These are phyloP conservation scores for Zaprionus taronus DNA, from an alignment of 1,140 invertebrate species.

Conservation along the genomic window DNA sequence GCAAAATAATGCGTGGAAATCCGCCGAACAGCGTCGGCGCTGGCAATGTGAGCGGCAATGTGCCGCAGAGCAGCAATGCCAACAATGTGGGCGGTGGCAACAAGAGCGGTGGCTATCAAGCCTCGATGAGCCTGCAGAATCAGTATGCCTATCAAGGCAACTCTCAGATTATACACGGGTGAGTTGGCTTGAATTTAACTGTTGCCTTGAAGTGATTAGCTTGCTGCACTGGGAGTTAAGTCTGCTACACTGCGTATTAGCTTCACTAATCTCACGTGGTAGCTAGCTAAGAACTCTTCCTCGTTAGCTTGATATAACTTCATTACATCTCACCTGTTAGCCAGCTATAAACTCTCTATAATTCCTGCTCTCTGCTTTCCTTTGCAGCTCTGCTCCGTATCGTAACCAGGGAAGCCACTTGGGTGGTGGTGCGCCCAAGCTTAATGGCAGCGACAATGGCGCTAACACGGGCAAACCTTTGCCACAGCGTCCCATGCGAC, in stretches of 20 bases:
- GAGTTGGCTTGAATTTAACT: constrained; percentile 6
- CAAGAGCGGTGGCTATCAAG: constrained; percentile 67
- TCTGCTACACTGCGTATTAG: no score
- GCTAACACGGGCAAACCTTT: constrained; percentile 67
- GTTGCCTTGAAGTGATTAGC: no score
- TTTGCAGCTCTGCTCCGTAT: constrained; percentile 55
- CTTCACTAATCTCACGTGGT: no score
- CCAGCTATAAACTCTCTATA: no score
- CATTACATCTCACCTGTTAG: background rate
- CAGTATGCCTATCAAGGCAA: constrained; percentile 76
- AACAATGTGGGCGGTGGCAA: constrained; percentile 59
- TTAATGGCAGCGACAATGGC: constrained; percentile 76
- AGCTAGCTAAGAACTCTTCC: no score
- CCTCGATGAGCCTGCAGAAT: constrained; percentile 73
- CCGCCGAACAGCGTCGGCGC: constrained; percentile 52
- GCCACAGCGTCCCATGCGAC: constrained; percentile 71
- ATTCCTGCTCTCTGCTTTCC: background rate
- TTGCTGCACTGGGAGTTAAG: no score
- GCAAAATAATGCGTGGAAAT: constrained; percentile 75
- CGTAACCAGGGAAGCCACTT: constrained; percentile 64
- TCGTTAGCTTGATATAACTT: background rate
- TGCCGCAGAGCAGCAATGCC: constrained; percentile 58
- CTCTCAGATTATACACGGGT: constrained; percentile 77
- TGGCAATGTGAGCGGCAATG: constrained; percentile 32
- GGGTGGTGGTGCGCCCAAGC: constrained; percentile 68